These are phyloP conservation scores for Drosophila silvestris DNA, from an alignment of 2,888 invertebrate species.

Conservation along the genomic window DNA sequence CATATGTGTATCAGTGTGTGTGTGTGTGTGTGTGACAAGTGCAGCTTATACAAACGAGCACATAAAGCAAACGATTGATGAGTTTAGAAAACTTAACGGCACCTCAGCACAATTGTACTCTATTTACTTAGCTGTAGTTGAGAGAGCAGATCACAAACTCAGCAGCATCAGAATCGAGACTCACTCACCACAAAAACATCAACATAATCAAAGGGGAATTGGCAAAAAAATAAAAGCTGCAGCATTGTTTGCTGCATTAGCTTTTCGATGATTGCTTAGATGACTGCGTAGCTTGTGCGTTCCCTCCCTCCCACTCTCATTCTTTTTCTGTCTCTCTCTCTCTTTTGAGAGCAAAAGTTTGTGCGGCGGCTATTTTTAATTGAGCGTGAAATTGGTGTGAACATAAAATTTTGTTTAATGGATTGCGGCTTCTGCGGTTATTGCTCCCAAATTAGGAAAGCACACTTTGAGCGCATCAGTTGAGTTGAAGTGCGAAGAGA, in stretches of 20 bases:
- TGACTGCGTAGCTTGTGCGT: constrained; percentile 37
- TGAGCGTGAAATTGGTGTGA: constrained; percentile 62
- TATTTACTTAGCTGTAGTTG: neutral
- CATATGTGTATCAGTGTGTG: constrained; percentile 22
- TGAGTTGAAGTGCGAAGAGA: neutral
- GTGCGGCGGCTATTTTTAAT: constrained; percentile 48
- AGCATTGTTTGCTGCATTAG: constrained; percentile 26
- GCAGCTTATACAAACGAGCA: constrained; percentile 18
- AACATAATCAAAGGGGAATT: constrained; percentile 33
- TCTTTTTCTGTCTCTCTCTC: neutral
- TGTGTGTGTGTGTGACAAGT: constrained; percentile 12
- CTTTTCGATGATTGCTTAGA: constrained; percentile 52
- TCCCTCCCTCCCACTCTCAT: too few relatives aligned
- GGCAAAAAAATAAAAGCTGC: constrained; percentile 23
- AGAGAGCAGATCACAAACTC: neutral
- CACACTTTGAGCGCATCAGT: constrained; percentile 7
- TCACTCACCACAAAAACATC: neutral
- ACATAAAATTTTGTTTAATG: constrained; percentile 42
- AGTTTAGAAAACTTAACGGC: constrained; percentile 64
- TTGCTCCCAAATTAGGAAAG: constrained; percentile 2
- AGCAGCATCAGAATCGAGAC: constrained; percentile 8
- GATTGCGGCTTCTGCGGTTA: constrained; percentile 14
- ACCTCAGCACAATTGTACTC: constrained; percentile 37
- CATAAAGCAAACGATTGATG: constrained; percentile 75
- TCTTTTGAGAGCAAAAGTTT: constrained; percentile 23